Evolutionary conservation across 2,797 vertebrate genomes (phyloP).

Genomic region (Harpagifer antarcticus): DNA sequence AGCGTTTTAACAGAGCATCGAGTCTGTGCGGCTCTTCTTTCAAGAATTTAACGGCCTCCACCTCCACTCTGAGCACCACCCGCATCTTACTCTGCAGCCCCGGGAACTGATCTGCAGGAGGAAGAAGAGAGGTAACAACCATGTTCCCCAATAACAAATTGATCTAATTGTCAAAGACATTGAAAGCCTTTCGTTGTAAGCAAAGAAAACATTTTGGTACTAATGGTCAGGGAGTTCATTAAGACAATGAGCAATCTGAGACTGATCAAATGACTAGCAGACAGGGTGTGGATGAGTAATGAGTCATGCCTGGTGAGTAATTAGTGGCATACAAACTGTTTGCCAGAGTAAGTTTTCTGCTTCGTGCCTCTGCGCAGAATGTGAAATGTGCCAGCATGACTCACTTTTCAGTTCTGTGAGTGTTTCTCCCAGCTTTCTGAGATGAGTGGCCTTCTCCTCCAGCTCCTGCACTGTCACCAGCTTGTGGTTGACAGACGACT

Average conservation of each 20-base stretch:
- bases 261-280: conserved; percentile 57
- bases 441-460: conserved; percentile 93
- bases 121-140: conserved; percentile 14
- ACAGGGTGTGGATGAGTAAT: conserved; percentile 56
- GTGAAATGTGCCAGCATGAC: conserved; percentile 62
- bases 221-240: conserved; percentile 51
- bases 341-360: conserved; percentile 52
- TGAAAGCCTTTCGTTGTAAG: conserved; percentile 28
- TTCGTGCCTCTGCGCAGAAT: conserved; percentile 38
- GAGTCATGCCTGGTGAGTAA: conserved; percentile 64
- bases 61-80: conserved; percentile 96
- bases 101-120: conserved; percentile 91
- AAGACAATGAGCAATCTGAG: conserved; percentile 48
- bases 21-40: conserved; percentile 97
- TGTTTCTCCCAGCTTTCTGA: conserved; percentile 96
- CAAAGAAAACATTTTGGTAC: conserved; percentile 30
- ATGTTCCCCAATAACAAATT: conserved; percentile 15
- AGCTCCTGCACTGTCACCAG: conserved; percentile 93
- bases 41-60: conserved; percentile 98
- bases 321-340: conserved; percentile 59
- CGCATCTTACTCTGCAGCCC: conserved; percentile 99
- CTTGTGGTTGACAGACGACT: conserved; percentile 91
- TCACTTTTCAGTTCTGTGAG: conserved; percentile 97
- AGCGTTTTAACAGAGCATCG: conserved; percentile 95
- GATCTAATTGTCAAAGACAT: conserved; percentile 5